Evolutionary conservation across 2,888 invertebrate genomes (phyloP).

Genomic region (Drosophila yooni): DNA sequence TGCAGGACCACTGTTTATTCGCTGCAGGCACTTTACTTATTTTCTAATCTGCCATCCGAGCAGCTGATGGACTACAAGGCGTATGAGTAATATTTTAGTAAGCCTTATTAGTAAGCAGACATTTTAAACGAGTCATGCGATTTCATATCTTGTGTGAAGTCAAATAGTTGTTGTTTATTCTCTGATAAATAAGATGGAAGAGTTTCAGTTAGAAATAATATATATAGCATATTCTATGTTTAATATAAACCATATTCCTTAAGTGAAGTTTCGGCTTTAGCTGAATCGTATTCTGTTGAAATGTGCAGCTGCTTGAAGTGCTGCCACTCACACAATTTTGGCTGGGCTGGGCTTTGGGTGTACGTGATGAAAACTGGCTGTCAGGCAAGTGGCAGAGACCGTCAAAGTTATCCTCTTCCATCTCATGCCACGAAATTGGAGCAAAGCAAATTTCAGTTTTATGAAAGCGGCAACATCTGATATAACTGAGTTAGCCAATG

Average conservation of each 20-base stretch:
- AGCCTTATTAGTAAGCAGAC: neutral
- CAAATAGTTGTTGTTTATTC: neutral
- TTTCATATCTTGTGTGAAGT: neutral
- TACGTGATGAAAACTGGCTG: constrained; percentile 69
- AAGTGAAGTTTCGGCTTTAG: constrained; percentile 1
- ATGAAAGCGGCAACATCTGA: constrained; percentile 8
- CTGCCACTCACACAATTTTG: neutral
- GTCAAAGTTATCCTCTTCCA: constrained; percentile 11
- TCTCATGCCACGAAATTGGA: neutral
- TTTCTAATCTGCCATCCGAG: constrained; percentile 28
- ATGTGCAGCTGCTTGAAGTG: neutral
- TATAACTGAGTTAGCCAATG: constrained; percentile 38
- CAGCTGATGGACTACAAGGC: constrained; percentile 26
- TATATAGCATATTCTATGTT: neutral
- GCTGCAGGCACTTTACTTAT: constrained; percentile 23
- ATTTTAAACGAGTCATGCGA: neutral
- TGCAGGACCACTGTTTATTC: constrained; percentile 25
- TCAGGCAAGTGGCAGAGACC: constrained; percentile 48
- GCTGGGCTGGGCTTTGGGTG: constrained; percentile 13
- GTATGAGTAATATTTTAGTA: constrained; percentile 31
- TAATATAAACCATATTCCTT: neutral
- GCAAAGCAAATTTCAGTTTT: constrained; percentile 15
- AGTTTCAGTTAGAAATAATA: neutral
- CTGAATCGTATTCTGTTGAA: neutral
- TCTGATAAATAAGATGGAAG: neutral